Evolutionary conservation across 2,797 vertebrate genomes (phyloP).

Genomic region (Paedocypris micromegethes): DNA sequence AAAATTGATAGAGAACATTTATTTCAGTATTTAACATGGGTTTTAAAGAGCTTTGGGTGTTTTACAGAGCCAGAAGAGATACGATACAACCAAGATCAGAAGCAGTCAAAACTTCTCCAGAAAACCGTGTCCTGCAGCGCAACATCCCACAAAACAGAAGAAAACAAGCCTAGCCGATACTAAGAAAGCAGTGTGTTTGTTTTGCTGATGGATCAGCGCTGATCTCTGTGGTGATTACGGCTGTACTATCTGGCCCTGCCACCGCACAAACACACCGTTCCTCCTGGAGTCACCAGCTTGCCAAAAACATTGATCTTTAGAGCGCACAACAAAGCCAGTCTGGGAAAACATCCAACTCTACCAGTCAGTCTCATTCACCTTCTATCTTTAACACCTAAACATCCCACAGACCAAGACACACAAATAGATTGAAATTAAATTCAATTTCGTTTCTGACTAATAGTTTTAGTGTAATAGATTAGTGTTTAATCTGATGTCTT

Average conservation of each 20-base stretch:
- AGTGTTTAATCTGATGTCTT: no score
- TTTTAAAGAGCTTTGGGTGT: no score
- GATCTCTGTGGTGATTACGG: constrained; percentile 36
- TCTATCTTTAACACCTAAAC: constrained; percentile 23
- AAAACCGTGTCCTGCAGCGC: background rate
- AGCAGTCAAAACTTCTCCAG: constrained; percentile 5
- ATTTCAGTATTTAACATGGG: no score
- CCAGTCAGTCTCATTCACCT: constrained; percentile 7
- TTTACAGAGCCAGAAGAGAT: no score
- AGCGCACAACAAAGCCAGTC: constrained; percentile 23
- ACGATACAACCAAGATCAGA: background rate
- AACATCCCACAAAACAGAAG: constrained; percentile 11
- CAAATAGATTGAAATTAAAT: constrained; percentile 1
- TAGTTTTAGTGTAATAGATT: no score
- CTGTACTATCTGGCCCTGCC: constrained; percentile 20
- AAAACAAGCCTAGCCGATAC: constrained; percentile 18
- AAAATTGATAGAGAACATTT: no score
- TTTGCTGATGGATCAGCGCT: constrained; percentile 27
- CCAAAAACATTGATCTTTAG: constrained; percentile 35
- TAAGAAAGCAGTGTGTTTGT: background rate
- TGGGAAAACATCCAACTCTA: constrained; percentile 31
- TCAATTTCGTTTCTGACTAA: no score
- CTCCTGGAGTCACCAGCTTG: constrained; percentile 9
- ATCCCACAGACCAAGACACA: constrained; percentile 19
- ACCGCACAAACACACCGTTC: constrained; percentile 6